Percentiles rank a stretch among this genome's conserved stretches.
These are phyloP conservation scores for Myripristis murdjan DNA, from an alignment of 2,797 vertebrate genomes.

Conservation along the genomic window DNA sequence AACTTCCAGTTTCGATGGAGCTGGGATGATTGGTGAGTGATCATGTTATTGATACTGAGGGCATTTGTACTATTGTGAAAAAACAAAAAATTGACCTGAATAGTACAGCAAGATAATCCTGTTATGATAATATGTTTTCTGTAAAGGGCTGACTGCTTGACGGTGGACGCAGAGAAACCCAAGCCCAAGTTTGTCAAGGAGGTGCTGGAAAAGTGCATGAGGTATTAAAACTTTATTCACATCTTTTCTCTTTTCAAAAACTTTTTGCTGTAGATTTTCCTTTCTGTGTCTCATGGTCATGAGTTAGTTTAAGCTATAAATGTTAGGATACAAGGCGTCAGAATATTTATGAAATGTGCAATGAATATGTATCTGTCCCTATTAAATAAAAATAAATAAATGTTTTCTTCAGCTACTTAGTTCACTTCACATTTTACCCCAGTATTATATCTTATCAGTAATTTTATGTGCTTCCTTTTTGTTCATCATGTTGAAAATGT, in stretches of 20 bases:
- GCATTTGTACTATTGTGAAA: too few relatives aligned
- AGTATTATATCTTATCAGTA: not conserved
- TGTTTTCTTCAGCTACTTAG: too few relatives aligned
- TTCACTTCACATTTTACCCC: too few relatives aligned
- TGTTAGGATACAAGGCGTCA: too few relatives aligned
- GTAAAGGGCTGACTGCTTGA: slow-evolving; percentile 94
- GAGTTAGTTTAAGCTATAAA: too few relatives aligned
- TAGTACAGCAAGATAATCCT: too few relatives aligned
- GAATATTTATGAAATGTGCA: too few relatives aligned
- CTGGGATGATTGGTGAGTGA: slow-evolving; percentile 98
- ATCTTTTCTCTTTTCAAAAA: not conserved
- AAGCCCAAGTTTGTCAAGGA: slow-evolving; percentile 99
- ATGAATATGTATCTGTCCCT: too few relatives aligned
- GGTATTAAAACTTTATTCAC: slow-evolving; percentile 75
- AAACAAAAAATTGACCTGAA: too few relatives aligned
- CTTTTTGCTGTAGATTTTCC: too few relatives aligned
- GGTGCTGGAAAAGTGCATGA: slow-evolving; percentile 97
- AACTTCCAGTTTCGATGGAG: slow-evolving; percentile 99
- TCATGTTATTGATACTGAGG: not conserved
- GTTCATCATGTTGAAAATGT: not conserved
- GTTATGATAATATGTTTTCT: slow-evolving; percentile 15
- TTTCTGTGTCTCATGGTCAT: too few relatives aligned
- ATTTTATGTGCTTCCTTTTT: not conserved
- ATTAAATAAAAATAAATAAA: too few relatives aligned
- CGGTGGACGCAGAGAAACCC: slow-evolving; percentile 92